Base-by-base conservation (phyloP, 1,140 invertebrate genomes). In the Anastatus disparis region DNA sequence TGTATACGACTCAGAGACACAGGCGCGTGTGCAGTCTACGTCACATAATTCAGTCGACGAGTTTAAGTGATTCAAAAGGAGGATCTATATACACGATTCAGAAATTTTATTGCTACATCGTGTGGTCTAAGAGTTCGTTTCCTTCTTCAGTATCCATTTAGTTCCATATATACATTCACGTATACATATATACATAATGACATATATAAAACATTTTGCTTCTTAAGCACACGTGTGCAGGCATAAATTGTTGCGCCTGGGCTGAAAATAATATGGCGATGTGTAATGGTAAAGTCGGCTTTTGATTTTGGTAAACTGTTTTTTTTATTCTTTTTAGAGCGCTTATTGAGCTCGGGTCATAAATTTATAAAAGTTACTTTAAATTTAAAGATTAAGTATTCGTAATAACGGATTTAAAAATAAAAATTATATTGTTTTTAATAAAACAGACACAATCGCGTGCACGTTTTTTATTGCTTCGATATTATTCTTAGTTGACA, bases 11-110 rank as follows among this genome's bases (percentile, higher is more conserved):
- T 59, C 40, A 12, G 22, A 26, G n/a, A n/a, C n/a, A n/a, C n/a
- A n/a, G 26, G 40, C 31, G 20, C 15, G 24, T 27, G 20, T 22
- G 13, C 44, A 26, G 13, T 13, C 65, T 40, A 22, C 46, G 46
- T 48, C 40, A 50, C 31, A 24, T 65, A 65, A 65, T 35, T 65
- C 63, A 65, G 63, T 55, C 63, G 50, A 50, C 35, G n/a, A 55
- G 55, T 13, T 20, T 12, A 12, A 9, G 42, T 1, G 58, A 61
- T 27, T 20, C 58, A 3, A 13, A 3, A 15, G 6, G 27, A 27
- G 22, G 52, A 38, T n/a, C n/a, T n/a, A 56, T 46, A 52, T 66
- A 62, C 59, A 48, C 52, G 50, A 65, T 66, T 13, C 38, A 24
- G 17, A 22, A 15, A 22, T 27, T 66, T 66, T 66, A 58, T 66